Percentiles rank a stretch among this genome's conserved stretches.
phyloP scores from a whole-genome alignment of 2,797 vertebrate genomes.

The Tenualosa thibaudeaui region DNA sequence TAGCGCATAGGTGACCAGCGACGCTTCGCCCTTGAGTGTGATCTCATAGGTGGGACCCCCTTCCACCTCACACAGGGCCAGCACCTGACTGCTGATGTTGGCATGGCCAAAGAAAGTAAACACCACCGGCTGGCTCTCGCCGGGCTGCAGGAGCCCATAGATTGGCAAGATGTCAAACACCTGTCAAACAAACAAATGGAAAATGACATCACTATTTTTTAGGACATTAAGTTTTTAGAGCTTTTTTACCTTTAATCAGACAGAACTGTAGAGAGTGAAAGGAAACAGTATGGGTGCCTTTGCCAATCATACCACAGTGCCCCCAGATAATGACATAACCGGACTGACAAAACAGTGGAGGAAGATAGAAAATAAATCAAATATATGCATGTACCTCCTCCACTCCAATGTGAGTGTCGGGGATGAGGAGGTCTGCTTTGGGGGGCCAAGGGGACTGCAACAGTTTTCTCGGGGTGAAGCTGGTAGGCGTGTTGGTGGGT shows the following conservation, averaged over 20 bases:
- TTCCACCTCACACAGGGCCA: constrained; percentile 79
- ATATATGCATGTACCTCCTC: constrained; percentile 69
- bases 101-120: constrained; percentile 85
- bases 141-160: constrained; percentile 74
- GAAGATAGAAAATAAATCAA: neutral
- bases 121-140: constrained; percentile 68
- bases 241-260: too few relatives aligned
- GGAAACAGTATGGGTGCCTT: too few relatives aligned
- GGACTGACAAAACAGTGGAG: neutral
- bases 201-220: too few relatives aligned
- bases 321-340: neutral
- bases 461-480: neutral
- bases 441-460: neutral
- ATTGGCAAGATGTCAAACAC: constrained; percentile 84
- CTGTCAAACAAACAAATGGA: constrained; percentile 59
- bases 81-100: constrained; percentile 65
- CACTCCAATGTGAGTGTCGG: constrained; percentile 52
- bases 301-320: too few relatives aligned
- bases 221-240: too few relatives aligned
- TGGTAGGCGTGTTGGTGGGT: neutral
- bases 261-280: too few relatives aligned
- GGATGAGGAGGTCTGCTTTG: neutral
- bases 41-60: constrained; percentile 84
- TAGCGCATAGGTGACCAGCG: constrained; percentile 76
- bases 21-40: constrained; percentile 78